These are phyloP conservation scores for Momotus momota DNA, from an alignment of 2,797 vertebrate genomes.

Conservation along the genomic window DNA sequence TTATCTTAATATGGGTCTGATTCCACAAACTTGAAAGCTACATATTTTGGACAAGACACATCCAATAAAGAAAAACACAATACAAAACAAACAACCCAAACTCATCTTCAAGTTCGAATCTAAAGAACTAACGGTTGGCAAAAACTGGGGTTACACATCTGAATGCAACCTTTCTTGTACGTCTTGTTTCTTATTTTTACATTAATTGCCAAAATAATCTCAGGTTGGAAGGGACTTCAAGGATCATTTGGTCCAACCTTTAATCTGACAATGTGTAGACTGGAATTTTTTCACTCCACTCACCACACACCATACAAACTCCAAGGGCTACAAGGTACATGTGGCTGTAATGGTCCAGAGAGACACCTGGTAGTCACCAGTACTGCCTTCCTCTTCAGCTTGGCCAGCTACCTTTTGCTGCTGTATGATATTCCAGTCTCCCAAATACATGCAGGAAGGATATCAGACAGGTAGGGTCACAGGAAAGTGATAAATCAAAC, in stretches of 20 bases:
- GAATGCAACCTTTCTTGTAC: background rate
- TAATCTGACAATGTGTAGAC: background rate
- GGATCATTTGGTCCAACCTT: too few species aligned
- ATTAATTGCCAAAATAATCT: background rate
- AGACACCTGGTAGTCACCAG: background rate
- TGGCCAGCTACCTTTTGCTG: background rate
- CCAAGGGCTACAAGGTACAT: background rate
- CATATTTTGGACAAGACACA: background rate
- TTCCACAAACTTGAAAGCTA: background rate
- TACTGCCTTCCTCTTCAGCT: background rate
- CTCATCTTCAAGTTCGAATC: background rate
- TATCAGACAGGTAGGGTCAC: background rate
- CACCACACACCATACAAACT: background rate
- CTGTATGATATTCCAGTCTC: background rate
- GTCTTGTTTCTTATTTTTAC: background rate
- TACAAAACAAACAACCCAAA: background rate
- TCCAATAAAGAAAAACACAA: background rate
- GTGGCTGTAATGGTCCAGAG: too few species aligned
- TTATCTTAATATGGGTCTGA: background rate
- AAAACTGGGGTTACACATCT: background rate
- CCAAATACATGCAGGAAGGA: background rate
- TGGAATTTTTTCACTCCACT: background rate
- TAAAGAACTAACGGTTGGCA: background rate
- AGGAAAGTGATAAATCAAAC: background rate
- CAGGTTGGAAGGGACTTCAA: too few species aligned